These are phyloP conservation scores for Denticeps clupeoides DNA, from an alignment of 2,797 vertebrate species.

Conservation along the genomic window DNA sequence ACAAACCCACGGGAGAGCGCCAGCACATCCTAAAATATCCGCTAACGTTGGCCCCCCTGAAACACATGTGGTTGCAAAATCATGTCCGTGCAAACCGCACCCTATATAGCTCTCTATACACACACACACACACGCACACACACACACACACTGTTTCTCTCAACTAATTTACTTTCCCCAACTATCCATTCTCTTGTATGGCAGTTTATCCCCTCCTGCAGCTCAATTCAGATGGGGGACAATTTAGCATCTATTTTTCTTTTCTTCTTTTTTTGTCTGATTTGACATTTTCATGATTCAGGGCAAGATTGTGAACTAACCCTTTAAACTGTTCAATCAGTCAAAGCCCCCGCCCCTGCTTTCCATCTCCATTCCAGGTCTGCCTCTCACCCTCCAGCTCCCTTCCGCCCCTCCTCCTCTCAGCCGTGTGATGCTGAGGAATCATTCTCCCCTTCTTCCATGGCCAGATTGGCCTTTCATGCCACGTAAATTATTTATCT, in stretches of 20 bases:
- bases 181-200: no score
- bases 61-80: no score
- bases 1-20: no score
- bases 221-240: no score
- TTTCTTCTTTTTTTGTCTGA: no score
- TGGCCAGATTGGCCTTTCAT: constrained; percentile 57
- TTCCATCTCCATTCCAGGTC: not conserved
- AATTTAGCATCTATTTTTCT: no score
- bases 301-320: constrained; percentile 21
- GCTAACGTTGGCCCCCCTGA: no score
- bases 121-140: not conserved
- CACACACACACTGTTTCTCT: no score
- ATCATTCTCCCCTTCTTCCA: constrained; percentile 30
- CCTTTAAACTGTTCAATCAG: constrained; percentile 18
- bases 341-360: not conserved
- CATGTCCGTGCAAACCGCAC: no score
- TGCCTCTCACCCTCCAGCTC: constrained; percentile 9
- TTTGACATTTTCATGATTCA: constrained; percentile 29
- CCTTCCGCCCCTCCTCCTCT: constrained; percentile 31
- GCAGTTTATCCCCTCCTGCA: no score
- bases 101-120: no score
- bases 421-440: constrained; percentile 39
- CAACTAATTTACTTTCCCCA: not conserved
- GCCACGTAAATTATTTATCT: constrained; percentile 58
- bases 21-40: no score